Evolutionary conservation across 2,113 vertebrate species (phyloP).

Genomic region (Bufo bufo): DNA sequence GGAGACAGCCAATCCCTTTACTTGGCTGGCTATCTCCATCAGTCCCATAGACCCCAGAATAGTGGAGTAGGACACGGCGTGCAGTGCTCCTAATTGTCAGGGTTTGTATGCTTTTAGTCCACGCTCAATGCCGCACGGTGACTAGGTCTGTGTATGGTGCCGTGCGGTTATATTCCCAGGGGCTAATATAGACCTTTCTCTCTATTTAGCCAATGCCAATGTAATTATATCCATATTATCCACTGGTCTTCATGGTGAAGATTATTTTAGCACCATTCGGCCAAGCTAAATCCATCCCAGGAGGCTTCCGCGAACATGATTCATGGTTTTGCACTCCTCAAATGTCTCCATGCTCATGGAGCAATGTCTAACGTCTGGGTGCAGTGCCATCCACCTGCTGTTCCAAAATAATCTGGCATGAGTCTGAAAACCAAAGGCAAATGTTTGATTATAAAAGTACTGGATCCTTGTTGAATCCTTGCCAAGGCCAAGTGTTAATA

Average conservation of each 20-base stretch:
- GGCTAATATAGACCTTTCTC: too few species aligned
- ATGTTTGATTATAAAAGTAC: not conserved
- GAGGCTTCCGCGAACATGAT: not conserved
- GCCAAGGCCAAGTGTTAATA: not conserved
- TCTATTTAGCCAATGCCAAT: too few species aligned
- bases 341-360: not conserved
- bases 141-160: too few species aligned
- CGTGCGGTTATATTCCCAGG: too few species aligned
- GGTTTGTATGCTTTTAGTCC: too few species aligned
- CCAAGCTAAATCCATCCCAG: not conserved
- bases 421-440: not conserved
- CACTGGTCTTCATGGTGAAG: not conserved
- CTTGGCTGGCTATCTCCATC: too few species aligned
- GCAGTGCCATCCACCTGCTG: not conserved
- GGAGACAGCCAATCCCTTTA: too few species aligned
- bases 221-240: too few species aligned
- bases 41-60: too few species aligned
- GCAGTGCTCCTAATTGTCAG: too few species aligned
- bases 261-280: not conserved
- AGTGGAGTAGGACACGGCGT: too few species aligned
- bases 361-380: not conserved
- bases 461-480: not conserved
- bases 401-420: not conserved
- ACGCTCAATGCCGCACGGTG: too few species aligned
- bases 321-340: not conserved